Conservation (phyloP, 92 coral and sea anemone species). For the Porites cylindrica region DNA sequence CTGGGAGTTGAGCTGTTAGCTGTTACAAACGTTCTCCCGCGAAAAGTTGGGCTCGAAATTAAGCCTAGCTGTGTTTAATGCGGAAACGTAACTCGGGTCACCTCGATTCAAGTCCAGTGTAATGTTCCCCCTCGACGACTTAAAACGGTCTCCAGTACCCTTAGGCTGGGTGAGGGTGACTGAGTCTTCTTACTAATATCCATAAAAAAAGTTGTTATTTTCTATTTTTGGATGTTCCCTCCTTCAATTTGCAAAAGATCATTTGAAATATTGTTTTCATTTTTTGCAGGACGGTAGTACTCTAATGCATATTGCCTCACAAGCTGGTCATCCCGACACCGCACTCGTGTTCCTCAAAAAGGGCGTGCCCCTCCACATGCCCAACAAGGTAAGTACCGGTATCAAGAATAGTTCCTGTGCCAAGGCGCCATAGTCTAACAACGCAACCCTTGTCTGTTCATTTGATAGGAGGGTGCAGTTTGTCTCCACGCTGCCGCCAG, state of each 20-base stretch:
- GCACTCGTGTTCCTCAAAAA: slow-evolving; percentile 90
- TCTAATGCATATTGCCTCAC: slow-evolving; percentile 94
- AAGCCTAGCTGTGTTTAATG: no score
- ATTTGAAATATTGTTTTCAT: neutral
- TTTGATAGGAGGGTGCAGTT: slow-evolving; percentile 92
- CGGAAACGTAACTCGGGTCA: no score
- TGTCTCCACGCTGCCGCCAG: slow-evolving; percentile 97
- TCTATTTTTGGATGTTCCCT: neutral
- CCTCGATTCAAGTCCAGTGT: no score
- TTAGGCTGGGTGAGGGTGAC: no score
- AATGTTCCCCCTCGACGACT: no score
- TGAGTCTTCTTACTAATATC: no score
- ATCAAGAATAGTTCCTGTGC: neutral
- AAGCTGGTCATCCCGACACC: slow-evolving; percentile 96
- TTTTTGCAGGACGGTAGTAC: slow-evolving; percentile 88
- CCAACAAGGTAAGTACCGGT: slow-evolving; percentile 82
- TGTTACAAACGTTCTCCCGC: no score
- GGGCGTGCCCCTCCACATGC: slow-evolving; percentile 99
- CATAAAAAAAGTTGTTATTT: no score
- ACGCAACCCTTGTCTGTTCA: neutral
- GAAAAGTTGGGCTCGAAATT: no score
- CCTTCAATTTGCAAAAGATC: neutral
- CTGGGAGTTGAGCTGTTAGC: no score
- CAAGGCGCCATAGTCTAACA: neutral
- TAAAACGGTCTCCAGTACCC: no score